phyloP scores from a whole-genome alignment of 2,797 vertebrate species.

The Lemur catta region DNA sequence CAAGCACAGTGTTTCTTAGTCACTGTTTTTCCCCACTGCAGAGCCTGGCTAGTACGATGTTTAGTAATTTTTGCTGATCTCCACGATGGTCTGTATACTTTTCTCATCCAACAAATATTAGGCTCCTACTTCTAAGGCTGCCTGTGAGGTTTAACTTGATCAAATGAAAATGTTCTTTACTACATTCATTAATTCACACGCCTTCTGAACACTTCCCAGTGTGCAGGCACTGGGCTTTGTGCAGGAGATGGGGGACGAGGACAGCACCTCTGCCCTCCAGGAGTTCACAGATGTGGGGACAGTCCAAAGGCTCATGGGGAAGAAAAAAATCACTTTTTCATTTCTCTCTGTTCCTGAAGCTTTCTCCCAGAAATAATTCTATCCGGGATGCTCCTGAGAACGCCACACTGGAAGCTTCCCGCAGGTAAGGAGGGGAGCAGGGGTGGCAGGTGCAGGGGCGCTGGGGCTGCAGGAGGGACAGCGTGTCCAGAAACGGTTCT shows the following conservation, averaged over 20 bases:
- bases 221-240: neutral
- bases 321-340: neutral
- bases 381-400: neutral
- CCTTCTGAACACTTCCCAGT: neutral
- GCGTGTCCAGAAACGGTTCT: neutral
- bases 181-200: too few species aligned
- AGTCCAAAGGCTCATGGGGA: neutral
- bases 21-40: rapidly evolving
- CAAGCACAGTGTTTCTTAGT: neutral
- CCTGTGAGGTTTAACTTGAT: neutral
- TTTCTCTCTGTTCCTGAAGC: neutral
- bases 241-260: neutral
- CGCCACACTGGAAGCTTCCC: neutral
- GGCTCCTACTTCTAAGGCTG: neutral
- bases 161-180: neutral
- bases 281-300: neutral
- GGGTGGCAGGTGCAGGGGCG: neutral
- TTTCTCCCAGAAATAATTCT: neutral
- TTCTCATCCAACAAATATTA: neutral
- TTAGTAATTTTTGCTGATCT: neutral
- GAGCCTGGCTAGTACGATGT: neutral
- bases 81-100: neutral
- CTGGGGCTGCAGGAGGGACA: neutral
- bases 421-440: neutral
- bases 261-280: neutral